phyloP scores from a whole-genome alignment of 37 sponge, comb jelly and placozoan species.

The Eunapius fragilis region DNA sequence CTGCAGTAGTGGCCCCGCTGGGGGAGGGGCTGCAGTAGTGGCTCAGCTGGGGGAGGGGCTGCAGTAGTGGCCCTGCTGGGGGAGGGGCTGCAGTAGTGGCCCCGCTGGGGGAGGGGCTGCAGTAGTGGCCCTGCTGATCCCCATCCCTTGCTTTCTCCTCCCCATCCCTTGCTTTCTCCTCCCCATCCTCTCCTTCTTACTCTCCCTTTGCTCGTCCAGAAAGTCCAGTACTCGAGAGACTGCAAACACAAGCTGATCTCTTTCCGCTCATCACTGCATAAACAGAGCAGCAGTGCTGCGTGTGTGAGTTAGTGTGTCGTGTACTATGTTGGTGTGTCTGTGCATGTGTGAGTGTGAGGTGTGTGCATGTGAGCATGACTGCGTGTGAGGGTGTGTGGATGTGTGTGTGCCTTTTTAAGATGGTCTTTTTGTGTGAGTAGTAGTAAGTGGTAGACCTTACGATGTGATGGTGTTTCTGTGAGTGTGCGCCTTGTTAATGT shows the following conservation, averaged over 20 bases:
- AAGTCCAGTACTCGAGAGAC: not conserved
- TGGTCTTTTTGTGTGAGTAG: not conserved
- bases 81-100: too few species aligned
- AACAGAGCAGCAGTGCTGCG: not conserved
- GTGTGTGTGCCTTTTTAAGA: too few species aligned
- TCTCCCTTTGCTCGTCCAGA: not conserved
- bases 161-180: too few species aligned
- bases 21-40: too few species aligned
- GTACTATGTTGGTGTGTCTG: not conserved
- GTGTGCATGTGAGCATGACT: not conserved
- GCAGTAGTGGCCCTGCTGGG: too few species aligned
- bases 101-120: too few species aligned
- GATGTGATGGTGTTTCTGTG: too few species aligned
- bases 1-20: too few species aligned
- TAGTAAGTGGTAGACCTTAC: too few species aligned
- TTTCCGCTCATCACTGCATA: not conserved
- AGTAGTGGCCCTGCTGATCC: too few species aligned
- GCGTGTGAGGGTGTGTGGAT: not conserved
- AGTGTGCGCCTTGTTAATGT: not conserved
- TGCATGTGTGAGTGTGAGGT: not conserved
- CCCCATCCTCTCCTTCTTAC: not conserved
- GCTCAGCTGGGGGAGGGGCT: too few species aligned
- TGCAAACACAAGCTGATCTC: not conserved
- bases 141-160: too few species aligned
- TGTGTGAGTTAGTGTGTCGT: not conserved